A percentile compares a stretch with the other conserved stretches of the same genome.
phyloP scores from a whole-genome alignment of 92 coral and sea anemone species.

The Actinernus sp. region DNA sequence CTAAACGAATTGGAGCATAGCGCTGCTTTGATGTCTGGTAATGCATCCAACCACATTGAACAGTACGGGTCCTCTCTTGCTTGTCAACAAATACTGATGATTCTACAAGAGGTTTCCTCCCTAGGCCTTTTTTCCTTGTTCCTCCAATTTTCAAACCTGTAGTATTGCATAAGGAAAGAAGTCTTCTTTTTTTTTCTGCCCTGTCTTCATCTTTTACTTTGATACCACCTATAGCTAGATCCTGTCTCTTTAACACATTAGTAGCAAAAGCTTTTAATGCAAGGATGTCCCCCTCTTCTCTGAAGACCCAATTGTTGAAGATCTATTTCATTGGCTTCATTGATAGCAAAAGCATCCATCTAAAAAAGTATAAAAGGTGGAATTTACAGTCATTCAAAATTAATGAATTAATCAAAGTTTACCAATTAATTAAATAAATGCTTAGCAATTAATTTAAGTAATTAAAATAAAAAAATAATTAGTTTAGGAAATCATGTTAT shows the following conservation, averaged over 20 bases:
- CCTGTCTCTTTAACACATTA: neutral
- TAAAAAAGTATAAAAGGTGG: too few relatives aligned
- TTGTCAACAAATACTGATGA: conserved; percentile 19
- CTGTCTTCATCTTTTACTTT: neutral
- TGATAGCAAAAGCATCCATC: too few relatives aligned
- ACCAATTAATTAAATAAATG: too few relatives aligned
- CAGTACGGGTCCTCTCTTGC: conserved; percentile 23
- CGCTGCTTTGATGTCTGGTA: conserved; percentile 23
- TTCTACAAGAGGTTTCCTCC: neutral
- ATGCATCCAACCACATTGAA: conserved; percentile 57
- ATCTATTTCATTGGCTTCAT: too few relatives aligned
- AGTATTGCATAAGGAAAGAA: neutral
- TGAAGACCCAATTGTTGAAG: too few relatives aligned
- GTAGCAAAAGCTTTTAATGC: conserved; percentile 29
- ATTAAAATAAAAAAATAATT: too few relatives aligned
- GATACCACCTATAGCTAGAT: too few relatives aligned
- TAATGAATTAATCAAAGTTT: too few relatives aligned
- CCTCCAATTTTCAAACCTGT: conserved; percentile 8
- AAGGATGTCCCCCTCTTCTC: conserved; percentile 48
- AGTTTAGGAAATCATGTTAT: too few relatives aligned
- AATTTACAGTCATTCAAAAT: too few relatives aligned
- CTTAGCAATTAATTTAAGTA: too few relatives aligned
- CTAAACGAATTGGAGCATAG: conserved; percentile 41
- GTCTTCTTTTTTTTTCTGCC: neutral
- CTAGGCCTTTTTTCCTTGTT: neutral